Evolutionary conservation across 2,113 vertebrate genomes (phyloP), one percentile per base, ranked within the genome.

Genomic region (Trematomus loennbergii): DNA sequence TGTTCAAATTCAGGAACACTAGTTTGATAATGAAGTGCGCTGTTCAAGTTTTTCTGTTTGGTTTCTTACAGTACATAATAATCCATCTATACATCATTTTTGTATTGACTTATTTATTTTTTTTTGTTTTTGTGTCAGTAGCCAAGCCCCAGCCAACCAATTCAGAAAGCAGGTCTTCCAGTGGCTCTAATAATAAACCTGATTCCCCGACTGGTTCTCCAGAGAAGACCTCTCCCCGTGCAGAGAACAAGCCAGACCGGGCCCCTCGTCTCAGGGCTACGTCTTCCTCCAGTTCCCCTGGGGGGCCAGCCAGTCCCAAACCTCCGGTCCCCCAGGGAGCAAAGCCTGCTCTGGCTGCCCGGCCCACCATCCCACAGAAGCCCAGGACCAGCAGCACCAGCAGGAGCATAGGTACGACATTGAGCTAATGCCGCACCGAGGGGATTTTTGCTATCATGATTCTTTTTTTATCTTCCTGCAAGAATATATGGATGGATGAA

Each of bases 351-450:
- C 91, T 94, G 62, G 92, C 94, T 18, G 95, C 95, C 43, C 95
- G 98, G 8, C 97, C 97, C 40, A 90, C 93, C 9, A 95, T 99
- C 86, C 95, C 96, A 0, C 97, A 96, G 91, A 99, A 99, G 63
- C 98, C 97, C 0, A 94, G 96, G 66, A 95, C 96, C 33, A 72
- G 91, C 85, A 93, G 92, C 55, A 93, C 87, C 84, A 91, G 81
- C 79, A 92, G 90, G 85, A 95, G 95, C 75, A 94, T 95, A 20
- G 98, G 98, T 99, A 94, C 9, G 29, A 58, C 17, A 10, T 5
- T 20, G 15, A 4, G 0, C 29, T 29, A 29, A 29, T 29, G 29
- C 29, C 29, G 29, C 29, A 4, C 29, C 4, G 29, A 29, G 29
- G 29, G 29, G 29, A 61, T 17, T 62, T 53, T 25, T 13, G 43